Conservation (phyloP, 1,140 invertebrate genomes). For the Homalodisca vitripennis region DNA sequence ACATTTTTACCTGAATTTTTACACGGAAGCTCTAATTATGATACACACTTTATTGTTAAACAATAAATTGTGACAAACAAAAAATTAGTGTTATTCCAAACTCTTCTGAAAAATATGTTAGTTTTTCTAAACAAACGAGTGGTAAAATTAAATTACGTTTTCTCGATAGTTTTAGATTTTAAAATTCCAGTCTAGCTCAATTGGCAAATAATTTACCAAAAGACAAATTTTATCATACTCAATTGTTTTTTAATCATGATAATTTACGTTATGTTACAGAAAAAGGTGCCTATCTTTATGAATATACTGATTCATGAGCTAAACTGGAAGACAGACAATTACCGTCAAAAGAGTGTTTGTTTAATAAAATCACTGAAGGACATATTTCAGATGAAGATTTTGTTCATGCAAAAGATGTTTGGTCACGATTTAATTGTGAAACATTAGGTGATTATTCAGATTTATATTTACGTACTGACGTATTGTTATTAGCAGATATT, state of each 20-base stretch:
- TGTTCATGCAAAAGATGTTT: conserved; percentile 46
- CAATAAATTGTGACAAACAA: neutral
- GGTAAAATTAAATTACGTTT: too few relatives aligned
- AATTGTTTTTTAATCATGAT: conserved; percentile 2
- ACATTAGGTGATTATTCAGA: too few relatives aligned
- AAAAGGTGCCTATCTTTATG: conserved; percentile 44
- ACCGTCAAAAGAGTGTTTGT: conserved; percentile 46
- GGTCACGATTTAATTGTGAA: conserved; percentile 48
- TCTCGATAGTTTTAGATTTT: neutral
- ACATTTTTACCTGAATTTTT: neutral
- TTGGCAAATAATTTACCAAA: too few relatives aligned
- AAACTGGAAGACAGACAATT: conserved; percentile 43
- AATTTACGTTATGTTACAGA: conserved; percentile 34
- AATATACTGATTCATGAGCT: conserved; percentile 40
- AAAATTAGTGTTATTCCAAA: too few relatives aligned
- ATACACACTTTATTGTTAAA: too few relatives aligned
- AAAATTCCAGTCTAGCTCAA: neutral
- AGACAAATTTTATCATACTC: neutral
- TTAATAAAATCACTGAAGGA: conserved; percentile 44
- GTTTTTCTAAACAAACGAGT: too few relatives aligned
- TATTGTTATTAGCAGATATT: conserved; percentile 47
- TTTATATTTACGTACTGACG: conserved; percentile 50
- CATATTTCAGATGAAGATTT: conserved; percentile 45
- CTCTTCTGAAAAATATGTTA: too few relatives aligned
- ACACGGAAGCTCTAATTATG: conserved; percentile 9